Evolutionary conservation across 2,888 invertebrate species (phyloP).

Genomic region (Abscondita cerata): DNA sequence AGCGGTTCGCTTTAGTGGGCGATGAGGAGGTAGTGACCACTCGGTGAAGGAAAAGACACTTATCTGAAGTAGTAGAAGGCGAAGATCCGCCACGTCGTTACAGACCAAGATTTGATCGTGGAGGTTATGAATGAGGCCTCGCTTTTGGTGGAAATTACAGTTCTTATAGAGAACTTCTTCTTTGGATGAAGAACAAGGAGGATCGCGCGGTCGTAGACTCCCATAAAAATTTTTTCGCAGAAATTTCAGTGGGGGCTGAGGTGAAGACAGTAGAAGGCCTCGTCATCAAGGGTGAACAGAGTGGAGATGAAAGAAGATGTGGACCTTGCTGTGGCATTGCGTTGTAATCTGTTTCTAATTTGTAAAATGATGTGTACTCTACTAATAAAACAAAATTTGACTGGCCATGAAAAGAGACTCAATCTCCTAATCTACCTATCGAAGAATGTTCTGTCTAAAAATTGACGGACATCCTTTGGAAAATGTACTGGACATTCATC

Average conservation of each 20-base stretch:
- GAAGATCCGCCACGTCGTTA: constrained; percentile 60
- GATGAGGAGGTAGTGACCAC: constrained; percentile 98
- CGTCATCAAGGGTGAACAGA: constrained; percentile 61
- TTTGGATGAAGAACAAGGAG: constrained; percentile 57
- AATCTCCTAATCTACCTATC: too few species aligned
- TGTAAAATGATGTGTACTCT: too few species aligned
- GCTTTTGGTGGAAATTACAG: constrained; percentile 60
- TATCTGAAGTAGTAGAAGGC: constrained; percentile 41
- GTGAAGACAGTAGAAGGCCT: constrained; percentile 64
- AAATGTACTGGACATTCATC: too few species aligned
- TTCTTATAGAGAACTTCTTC: constrained; percentile 57
- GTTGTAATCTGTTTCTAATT: too few species aligned
- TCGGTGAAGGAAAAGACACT: constrained; percentile 53
- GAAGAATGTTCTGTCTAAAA: too few species aligned
- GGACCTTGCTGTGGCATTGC: too few species aligned
- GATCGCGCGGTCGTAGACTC: constrained; percentile 62
- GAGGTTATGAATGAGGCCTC: constrained; percentile 44
- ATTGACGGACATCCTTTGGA: too few species aligned
- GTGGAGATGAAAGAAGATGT: constrained; percentile 55
- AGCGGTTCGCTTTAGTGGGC: constrained; percentile 96
- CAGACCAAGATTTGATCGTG: constrained; percentile 58
- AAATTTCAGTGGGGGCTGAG: constrained; percentile 75
- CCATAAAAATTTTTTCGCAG: constrained; percentile 72
- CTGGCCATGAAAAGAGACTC: too few species aligned
- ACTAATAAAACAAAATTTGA: too few species aligned